Evolutionary conservation across 2,797 vertebrate species (phyloP).

Genomic region (Otus scops): DNA sequence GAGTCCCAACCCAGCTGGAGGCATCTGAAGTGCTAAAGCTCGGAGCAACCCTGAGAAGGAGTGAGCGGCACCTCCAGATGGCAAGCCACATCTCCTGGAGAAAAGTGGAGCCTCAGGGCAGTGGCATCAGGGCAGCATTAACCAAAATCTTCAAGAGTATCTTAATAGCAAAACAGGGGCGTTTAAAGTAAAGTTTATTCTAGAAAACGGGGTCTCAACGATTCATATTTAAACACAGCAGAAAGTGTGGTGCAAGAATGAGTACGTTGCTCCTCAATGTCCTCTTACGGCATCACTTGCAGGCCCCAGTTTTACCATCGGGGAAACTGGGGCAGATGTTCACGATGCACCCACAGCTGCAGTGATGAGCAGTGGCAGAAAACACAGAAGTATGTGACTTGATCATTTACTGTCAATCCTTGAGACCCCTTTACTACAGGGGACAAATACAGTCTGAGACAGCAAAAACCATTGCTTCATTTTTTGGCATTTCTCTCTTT

Average conservation of each 20-base stretch:
- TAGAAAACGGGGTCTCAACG: not conserved
- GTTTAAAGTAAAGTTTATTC: not conserved
- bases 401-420: not conserved
- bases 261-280: fast-evolving
- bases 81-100: not conserved
- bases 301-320: not conserved
- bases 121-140: fast-evolving
- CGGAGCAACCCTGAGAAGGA: fast-evolving
- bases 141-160: not conserved
- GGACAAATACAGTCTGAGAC: not conserved
- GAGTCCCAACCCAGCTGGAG: not conserved
- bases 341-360: not conserved
- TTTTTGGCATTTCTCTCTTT: not conserved
- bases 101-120: not conserved
- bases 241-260: fast-evolving
- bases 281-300: not conserved
- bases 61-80: not conserved
- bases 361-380: not conserved
- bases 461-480: not conserved
- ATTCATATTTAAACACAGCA: not conserved
- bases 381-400: not conserved
- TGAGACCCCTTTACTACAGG: not conserved
- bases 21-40: not conserved
- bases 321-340: not conserved
- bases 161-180: not conserved